Evolutionary conservation across 2,113 vertebrate genomes (phyloP).

Genomic region (Ctenodactylus gundi): DNA sequence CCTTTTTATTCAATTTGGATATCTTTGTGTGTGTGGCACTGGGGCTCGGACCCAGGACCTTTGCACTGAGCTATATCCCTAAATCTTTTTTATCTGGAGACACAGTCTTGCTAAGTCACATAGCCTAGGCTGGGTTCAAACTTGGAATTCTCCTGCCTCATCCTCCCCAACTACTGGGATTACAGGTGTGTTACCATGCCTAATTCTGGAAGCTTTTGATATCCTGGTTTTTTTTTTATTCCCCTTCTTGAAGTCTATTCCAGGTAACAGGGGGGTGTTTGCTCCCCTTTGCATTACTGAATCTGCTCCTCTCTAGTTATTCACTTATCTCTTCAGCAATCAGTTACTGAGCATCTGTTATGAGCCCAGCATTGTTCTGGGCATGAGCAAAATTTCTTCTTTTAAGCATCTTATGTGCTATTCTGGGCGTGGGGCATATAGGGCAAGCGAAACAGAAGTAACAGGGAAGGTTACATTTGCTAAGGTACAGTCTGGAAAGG

Average conservation of each 20-base stretch:
- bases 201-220: not conserved
- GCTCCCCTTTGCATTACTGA: not conserved
- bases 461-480: not conserved
- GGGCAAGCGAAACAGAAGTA: not conserved
- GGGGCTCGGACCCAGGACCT: too few relatives aligned
- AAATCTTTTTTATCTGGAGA: too few relatives aligned
- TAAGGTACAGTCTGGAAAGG: not conserved
- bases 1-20: not conserved
- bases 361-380: not conserved
- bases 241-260: slow-evolving; percentile 8
- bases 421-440: not conserved
- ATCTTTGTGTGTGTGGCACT: too few relatives aligned
- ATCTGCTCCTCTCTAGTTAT: not conserved
- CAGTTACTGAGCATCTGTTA: not conserved
- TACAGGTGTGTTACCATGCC: too few relatives aligned
- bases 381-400: not conserved
- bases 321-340: not conserved
- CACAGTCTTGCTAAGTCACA: too few relatives aligned
- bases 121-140: too few relatives aligned
- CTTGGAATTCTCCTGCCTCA: too few relatives aligned
- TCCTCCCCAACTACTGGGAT: too few relatives aligned
- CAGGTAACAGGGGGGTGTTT: not conserved
- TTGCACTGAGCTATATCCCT: too few relatives aligned
- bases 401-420: not conserved
- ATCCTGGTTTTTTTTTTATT: not conserved